A percentile compares a stretch with the other conserved stretches of the same genome.
Evolutionary conservation across 2,888 invertebrate genomes (phyloP).

Genomic region (Catocala fraxini): DNA sequence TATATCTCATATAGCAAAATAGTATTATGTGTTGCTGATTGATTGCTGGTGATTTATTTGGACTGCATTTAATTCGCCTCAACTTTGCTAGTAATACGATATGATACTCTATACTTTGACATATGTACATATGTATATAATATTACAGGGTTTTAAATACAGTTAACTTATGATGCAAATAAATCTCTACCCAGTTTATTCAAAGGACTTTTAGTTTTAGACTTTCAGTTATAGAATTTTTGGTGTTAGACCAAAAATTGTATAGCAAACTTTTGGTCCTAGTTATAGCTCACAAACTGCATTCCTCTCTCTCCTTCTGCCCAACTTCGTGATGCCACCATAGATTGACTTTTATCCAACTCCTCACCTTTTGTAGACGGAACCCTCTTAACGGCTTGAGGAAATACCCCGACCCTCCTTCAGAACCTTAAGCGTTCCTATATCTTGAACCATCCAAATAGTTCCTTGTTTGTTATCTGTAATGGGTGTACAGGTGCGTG

Average conservation of each 20-base stretch:
- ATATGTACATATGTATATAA: too few relatives aligned
- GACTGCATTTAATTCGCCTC: too few relatives aligned
- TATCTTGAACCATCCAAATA: constrained; percentile 41
- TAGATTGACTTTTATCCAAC: constrained; percentile 43
- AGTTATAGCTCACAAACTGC: constrained; percentile 11
- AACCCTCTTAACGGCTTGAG: constrained; percentile 38
- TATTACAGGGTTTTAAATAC: too few relatives aligned
- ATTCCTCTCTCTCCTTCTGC: constrained; percentile 7
- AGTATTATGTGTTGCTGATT: too few relatives aligned
- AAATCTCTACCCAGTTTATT: background rate
- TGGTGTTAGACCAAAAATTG: constrained; percentile 5
- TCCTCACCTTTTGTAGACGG: constrained; percentile 29
- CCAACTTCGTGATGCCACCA: constrained; percentile 4
- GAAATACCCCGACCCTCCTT: constrained; percentile 37
- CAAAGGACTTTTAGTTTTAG: background rate
- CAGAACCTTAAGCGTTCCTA: constrained; percentile 27
- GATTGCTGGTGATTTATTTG: too few relatives aligned
- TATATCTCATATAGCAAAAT: too few relatives aligned
- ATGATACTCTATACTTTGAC: too few relatives aligned
- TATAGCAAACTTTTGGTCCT: constrained; percentile 2
- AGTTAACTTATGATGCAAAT: too few relatives aligned
- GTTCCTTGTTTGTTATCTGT: constrained; percentile 44
- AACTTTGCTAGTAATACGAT: too few relatives aligned
- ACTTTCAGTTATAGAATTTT: too few relatives aligned
- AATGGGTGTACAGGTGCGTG: constrained; percentile 55